Base-by-base conservation (phyloP, 2,797 vertebrate species). In the Odontamblyopus lacepedii region DNA sequence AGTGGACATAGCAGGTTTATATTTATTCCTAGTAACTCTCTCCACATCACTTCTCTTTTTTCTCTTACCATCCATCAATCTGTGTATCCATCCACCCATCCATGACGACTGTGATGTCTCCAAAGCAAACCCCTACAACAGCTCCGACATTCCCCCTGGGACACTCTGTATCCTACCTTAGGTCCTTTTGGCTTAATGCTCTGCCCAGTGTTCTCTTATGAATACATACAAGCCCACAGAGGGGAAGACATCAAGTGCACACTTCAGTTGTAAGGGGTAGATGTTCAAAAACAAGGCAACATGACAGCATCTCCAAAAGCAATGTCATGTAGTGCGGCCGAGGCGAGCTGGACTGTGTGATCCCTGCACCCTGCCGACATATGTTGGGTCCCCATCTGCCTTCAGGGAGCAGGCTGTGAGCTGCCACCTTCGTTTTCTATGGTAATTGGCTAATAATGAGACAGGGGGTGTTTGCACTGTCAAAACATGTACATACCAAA, bases 391-490 rank as follows among this genome's bases (percentile, higher is more conserved):
- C 87, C 83, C 63, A 67, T 55, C 82, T 83, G 85, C 85, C 86
- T 79, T 77, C 78, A 82, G 77, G 76, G 81, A 84, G 79, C 73
- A 35, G 74, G 72, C 83, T 88, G 78, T 88, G 84, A 86, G 85
- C 87, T 84, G 82, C 74, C 78, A 82, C 80, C 79, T 88, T 91
- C 83, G 86, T 85, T 87, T 89, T 75, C 77, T 70, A 87, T 84
- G 80, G 85, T 91, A 91, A 91, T 91, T 91, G 88, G 88, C 79
- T 88, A 87, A 90, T 92, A 90, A 89, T 85, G 84, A 86, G 87
- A 88, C 82, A 83, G 78, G 77, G 82, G 85, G 87, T 78, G 82
- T 83, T 85, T 62, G 48, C 68, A 69, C 82, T 89, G 90, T 92
- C 88, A 91, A 87, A 89, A 89, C 80, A 87, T 78, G 73, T 68